A percentile compares a stretch with the other conserved stretches of the same genome.
Conservation (phyloP, 2,113 vertebrate genomes). For the Theropithecus gelada region DNA sequence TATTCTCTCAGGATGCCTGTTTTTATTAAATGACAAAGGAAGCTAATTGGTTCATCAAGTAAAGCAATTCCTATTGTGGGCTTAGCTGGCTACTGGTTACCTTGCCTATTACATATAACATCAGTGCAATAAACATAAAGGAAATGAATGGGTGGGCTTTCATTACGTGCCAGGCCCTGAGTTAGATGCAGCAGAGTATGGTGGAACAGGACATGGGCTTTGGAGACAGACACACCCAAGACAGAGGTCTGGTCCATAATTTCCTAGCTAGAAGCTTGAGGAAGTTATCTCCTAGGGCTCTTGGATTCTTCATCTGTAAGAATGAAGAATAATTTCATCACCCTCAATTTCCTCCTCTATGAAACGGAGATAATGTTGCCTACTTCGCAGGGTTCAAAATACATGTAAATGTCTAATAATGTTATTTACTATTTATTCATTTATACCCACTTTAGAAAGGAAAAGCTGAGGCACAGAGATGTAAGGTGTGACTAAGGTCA, state of each 20-base stretch:
- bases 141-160: neutral
- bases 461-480: neutral
- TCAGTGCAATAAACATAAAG: neutral
- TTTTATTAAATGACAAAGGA: constrained; percentile 39
- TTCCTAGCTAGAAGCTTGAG: neutral
- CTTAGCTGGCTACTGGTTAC: neutral
- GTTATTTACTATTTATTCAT: neutral
- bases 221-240: neutral
- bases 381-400: neutral
- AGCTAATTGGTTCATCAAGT: constrained; percentile 34
- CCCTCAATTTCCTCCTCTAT: neutral
- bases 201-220: neutral
- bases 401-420: neutral
- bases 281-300: neutral
- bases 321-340: neutral
- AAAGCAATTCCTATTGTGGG: neutral
- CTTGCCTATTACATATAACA: neutral
- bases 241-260: neutral
- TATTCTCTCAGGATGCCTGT: neutral
- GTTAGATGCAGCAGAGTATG: neutral
- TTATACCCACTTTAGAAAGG: neutral
- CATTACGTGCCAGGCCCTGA: neutral
- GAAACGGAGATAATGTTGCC: neutral
- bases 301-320: neutral
- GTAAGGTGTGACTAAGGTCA: neutral